Base-by-base conservation (phyloP, 1,140 invertebrate species). In the Aphaenogaster ashmeadi region DNA sequence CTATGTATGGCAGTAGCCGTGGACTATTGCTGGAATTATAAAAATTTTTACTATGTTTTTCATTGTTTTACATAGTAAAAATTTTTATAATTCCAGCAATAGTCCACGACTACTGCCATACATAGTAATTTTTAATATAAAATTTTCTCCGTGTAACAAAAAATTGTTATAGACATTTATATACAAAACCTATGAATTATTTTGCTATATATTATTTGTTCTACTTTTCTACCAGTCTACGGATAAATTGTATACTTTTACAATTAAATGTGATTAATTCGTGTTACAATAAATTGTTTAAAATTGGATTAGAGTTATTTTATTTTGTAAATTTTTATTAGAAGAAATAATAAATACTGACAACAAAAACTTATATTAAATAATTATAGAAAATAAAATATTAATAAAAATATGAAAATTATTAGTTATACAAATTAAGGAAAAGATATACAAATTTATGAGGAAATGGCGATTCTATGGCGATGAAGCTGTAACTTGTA, bases 281-380 rank as follows among this genome's bases (percentile, higher is more conserved):
- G 27, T 56, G 9, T 44, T 41, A n/a, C 11, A 15, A 38, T 27
- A 66, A 80, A 41, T 62, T 60, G 27, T 60, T 52, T 8, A 18
- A 62, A 60, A 44, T 77, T 44, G 15, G 41, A 38, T 58, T n/a
- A 33, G 1, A n/a, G 6, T 72, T 50, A 33, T n/a, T 54, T 4
- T 3, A 8, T n/a, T 74, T 38, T 38, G 38, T 4, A 18, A 15
- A 58, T 56, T 75, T 60, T 64, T 64, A 36, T 18, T 33, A 60
- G 7, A 56, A n/a, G 3, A 47, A 27, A 52, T 1, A 60, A 27
- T 77, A 41, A 6, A 44, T 74, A 38, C 15, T 36, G 13, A 36
- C 54, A 56, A 3, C n/a, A 21, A 75, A 75, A 38, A 41, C 6
- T 58, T 41, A 41, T 6, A 13, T 81, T 54, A 67, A 80, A 36